Base-by-base conservation (phyloP, 2,888 invertebrate genomes). In the Drosophila crucigera region DNA sequence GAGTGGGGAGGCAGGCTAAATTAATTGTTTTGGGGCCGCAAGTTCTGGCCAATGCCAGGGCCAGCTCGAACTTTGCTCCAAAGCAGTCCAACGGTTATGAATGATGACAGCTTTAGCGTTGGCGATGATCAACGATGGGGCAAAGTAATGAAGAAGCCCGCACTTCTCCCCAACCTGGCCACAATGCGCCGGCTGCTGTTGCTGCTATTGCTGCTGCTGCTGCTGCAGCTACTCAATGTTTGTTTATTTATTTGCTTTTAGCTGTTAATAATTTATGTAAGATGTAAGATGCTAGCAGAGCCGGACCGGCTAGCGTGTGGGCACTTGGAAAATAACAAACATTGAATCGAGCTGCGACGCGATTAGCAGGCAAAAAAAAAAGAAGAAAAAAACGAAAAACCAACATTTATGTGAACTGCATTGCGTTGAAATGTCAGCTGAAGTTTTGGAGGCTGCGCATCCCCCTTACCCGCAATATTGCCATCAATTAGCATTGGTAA, bases 191-290 rank as follows among this genome's bases (percentile, higher is more conserved):
- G 31, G 37, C 49, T 47, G 68, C 47, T 41, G 64, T 62, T 55
- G 50, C 55, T 43, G 5, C 55, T 43, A 1, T 3, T 28, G 37
- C 61, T 47, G 1, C 30, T 6, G 33, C 73, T 37, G 50, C 39
- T 10, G 41, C 65, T 64, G 53, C 54, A 4, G 52, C 67, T 71
- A 66, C 55, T 68, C 63, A 78, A 74, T 89, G 89, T 89, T 84
- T 90, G 84, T 91, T 89, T 89, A 83, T 83, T 91, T 90, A 84
- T 88, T 88, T 87, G 82, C 89, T 67, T 78, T 90, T 81, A 88
- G 90, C 89, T 83, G 89, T 89, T 89, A 89, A 91, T 89, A 91
- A 90, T 91, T 91, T 91, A 89, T 91, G 91, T 88, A 91, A 83
- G 90, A 81, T 68, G 75, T 64, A 56, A 22, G 53, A 14, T 54